Evolutionary conservation across 2,888 invertebrate genomes (phyloP), one percentile per base, ranked within the genome.

Genomic region (Agonopterix arenella): DNA sequence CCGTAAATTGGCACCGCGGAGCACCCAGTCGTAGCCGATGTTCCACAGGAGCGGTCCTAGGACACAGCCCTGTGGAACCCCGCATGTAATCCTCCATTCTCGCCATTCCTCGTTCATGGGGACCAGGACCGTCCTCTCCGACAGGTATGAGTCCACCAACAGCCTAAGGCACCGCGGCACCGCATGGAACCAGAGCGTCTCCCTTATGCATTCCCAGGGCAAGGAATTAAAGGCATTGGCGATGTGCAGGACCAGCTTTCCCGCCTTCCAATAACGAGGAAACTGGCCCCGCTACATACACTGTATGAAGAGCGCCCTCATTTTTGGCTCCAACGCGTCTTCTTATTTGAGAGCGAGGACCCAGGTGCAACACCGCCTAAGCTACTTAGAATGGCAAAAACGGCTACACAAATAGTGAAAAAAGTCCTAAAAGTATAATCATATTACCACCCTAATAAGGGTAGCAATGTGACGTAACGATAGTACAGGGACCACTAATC

Each of bases 161-260:
- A 45, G 44, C 5, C 49, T 36, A 10, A 59, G 42, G 45, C 59
- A 59, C 0, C n/a, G 7, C 0, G 64, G 61, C 28, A 64, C 53
- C 1, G 47, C 7, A 36, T 61, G 61, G 11, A 52, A 53, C 0
- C 36, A 8, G 0, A 69, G 52, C 1, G 60, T 60, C 45, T 55
- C 56, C 47, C n/a, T 28, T 2, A 69, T 62, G 3, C 50, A 43
- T 1, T n/a, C 9, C 52, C 57, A 61, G 41, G 63, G 64, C 4
- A 66, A 44, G 10, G 54, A 43, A 16, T 61, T 60, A 16, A 61
- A 63, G 1, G 60, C 58, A 36, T 61, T 60, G 40, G 52, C 52
- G 13, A 38, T 38, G 38, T 38, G 13, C 13, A 13, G 13, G 13
- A 13, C 13, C 13, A 13, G 13, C 13, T 13, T 13, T 1, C 13